Base-by-base conservation (phyloP, 2,888 invertebrate genomes). In the Odontocolon sp. region DNA sequence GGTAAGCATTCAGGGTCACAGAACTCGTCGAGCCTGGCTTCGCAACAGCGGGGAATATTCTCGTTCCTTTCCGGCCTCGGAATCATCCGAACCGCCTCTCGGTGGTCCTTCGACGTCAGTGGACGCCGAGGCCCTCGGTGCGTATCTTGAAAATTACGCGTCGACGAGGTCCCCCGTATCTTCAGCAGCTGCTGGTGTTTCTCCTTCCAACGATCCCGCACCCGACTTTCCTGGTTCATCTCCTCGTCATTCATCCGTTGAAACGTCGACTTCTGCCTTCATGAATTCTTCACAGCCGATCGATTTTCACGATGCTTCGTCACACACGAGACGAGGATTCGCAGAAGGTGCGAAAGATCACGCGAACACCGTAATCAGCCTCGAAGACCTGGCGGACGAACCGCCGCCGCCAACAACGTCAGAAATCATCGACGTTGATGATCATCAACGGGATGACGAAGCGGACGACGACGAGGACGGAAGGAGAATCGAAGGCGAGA, bases 61-160 rank as follows among this genome's bases (percentile, higher is more conserved):
- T 0, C 83, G 80, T 18, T 82, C 86, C 0, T 57, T 83, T 11
- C 81, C 84, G 1, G 59, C 45, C 3, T 59, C 78, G 4, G 78
- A 80, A 3, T 23, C 18, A 28, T 2, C 11, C 4, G 74, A 63
- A 3, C 59, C 72, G 0, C 28, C 73, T 1, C 14, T 26, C 8
- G 68, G 70, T 8, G 81, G 78, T 47, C 75, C 80, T 0, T 71
- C 81, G 26, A 64, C 84, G 2, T 80, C 82, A 0, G 61, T 85
- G 57, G 86, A 87, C 56, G 80, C 80, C n/a, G 84, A 85, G 66
- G 64, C 83, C 64, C 82, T 88, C 50, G 87, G 87, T 87, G 86
- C 85, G 87, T 88, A 88, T 87, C 78, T 82, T 3, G 82, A 74
- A 72, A 83, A 83, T 67, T 80, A 80, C 82, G 71, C 69, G 28